Base-by-base conservation (phyloP, 2,113 vertebrate species). In the Myotis yumanensis region DNA sequence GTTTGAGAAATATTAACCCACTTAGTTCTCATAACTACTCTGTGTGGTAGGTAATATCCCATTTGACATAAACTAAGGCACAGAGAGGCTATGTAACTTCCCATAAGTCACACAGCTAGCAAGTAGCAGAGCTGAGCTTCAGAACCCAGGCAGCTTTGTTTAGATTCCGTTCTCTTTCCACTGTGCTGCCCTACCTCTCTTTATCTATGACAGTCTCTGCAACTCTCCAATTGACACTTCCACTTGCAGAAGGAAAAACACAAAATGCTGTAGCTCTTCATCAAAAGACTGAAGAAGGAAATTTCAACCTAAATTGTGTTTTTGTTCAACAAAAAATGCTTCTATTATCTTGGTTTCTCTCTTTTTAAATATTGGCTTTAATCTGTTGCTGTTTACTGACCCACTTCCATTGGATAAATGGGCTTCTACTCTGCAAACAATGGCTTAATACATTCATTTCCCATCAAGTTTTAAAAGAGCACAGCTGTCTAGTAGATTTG, bases 351-450 rank as follows among this genome's bases (percentile, higher is more conserved):
- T 40, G 73, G n/a, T 76, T 92, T 57, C 22, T 92, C 20, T 54
- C n/a, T 76, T 87, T 92, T 52, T 85, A 25, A 90, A 73, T 81
- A 66, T 48, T 7, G 76, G 82, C 8, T 77, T 76, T 90, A 85
- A 16, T 17, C 23, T 17, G 5, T 52, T 95, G 62, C 92, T 46
- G 52, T 72, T 32, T 87, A 59, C 43, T 72, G 48, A 76, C 32
- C 7, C 46, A 16, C 79, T 91, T 86, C 20, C 7, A 30, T 1
- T 94, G 23, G 22, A 20, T 30, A 86, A 91, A 40, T 35, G 48
- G 62, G 5, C 11, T 89, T 72, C 40, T 69, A 25, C 25, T 82
- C 46, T 82, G 23, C 20, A 73, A 62, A 77, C 54, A 79, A 71
- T 37, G 15, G n/a, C 15, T 69, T 75, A 90, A 64, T 8, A 23